phyloP scores from a whole-genome alignment of 2,888 invertebrate species.

The Stomorhina lunata region DNA sequence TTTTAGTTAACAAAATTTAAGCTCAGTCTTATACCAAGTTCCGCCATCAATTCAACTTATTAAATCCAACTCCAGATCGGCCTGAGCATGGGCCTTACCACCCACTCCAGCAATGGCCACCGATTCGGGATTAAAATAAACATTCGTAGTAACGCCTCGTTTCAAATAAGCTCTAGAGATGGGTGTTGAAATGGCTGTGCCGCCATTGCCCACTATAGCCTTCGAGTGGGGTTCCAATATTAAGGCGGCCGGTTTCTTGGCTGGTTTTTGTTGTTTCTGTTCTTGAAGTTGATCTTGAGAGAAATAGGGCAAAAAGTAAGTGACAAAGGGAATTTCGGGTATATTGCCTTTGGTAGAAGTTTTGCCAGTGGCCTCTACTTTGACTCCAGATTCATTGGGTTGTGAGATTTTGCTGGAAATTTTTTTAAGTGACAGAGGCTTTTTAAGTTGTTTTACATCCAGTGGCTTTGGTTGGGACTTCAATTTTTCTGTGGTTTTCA shows the following conservation, averaged over 20 bases:
- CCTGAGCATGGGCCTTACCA: conserved; percentile 88
- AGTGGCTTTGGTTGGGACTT: neutral
- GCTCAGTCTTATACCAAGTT: conserved; percentile 40
- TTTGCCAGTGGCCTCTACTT: conserved; percentile 76
- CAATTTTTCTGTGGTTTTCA: conserved; percentile 54
- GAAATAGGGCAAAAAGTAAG: conserved; percentile 76
- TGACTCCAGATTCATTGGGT: conserved; percentile 62
- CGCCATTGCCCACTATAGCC: conserved; percentile 84
- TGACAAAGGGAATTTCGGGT: conserved; percentile 76
- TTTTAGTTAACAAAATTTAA: neutral
- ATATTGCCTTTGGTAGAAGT: conserved; percentile 75
- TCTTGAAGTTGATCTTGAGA: conserved; percentile 61
- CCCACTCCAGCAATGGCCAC: conserved; percentile 88
- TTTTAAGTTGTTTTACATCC: neutral
- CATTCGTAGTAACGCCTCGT: conserved; percentile 83
- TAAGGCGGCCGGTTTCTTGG: conserved; percentile 76
- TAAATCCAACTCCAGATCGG: conserved; percentile 84
- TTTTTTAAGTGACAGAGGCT: conserved; percentile 23
- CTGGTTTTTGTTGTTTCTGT: conserved; percentile 38
- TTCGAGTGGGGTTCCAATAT: conserved; percentile 85
- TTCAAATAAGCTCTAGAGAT: conserved; percentile 84
- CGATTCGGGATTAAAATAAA: conserved; percentile 85
- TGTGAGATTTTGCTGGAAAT: conserved; percentile 59
- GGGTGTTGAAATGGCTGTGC: conserved; percentile 86
- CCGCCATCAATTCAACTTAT: conserved; percentile 68